Evolutionary conservation across 1,140 invertebrate species (phyloP), one percentile per base, ranked within the genome.

Genomic region (Lasaia peninsularis): DNA sequence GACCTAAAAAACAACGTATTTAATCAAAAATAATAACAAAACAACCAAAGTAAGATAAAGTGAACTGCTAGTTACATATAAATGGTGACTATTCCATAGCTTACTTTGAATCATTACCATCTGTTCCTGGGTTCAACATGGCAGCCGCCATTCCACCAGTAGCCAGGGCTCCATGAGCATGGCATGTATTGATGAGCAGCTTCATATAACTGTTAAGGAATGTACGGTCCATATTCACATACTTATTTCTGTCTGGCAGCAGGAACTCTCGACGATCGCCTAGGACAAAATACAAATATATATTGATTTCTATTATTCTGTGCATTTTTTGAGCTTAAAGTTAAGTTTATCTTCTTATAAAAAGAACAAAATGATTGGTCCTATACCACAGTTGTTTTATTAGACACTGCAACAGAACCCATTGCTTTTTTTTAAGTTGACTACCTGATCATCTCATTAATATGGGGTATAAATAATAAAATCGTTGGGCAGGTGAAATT

Each of bases 131-230:
- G 48, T 88, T 88, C 5, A 93, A 77, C 58, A 92, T 87, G 37
- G 85, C 77, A 4, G 94, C 93, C 1, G 92, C 91, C 94, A 95
- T 94, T 24, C 94, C 94, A 1, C 93, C 93, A 4, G 93, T 95
- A 5, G 93, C 93, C 40, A 91, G 90, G 4, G 93, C 92, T 7
- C 90, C 91, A 40, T 91, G 84, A 28, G 73, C 84, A 69, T 94
- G 94, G 69, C 93, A 94, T 14, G 89, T 91, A 37, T 89, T 86
- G 10, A 95, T 89, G 0, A 93, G 90, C 9, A 93, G 71, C 52
- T 90, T 78, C 86, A 94, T 89, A 69, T 94, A 95, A 40, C 89
- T 91, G 50, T 89, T 89, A 16, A 95, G 76, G 76, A 94, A 95
- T 48, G 89, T 90, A 14, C 88, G 86, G 1, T 91, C 90, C 89